These are phyloP conservation scores for Smithornis capensis DNA, from an alignment of 2,113 vertebrate species.

Conservation along the genomic window DNA sequence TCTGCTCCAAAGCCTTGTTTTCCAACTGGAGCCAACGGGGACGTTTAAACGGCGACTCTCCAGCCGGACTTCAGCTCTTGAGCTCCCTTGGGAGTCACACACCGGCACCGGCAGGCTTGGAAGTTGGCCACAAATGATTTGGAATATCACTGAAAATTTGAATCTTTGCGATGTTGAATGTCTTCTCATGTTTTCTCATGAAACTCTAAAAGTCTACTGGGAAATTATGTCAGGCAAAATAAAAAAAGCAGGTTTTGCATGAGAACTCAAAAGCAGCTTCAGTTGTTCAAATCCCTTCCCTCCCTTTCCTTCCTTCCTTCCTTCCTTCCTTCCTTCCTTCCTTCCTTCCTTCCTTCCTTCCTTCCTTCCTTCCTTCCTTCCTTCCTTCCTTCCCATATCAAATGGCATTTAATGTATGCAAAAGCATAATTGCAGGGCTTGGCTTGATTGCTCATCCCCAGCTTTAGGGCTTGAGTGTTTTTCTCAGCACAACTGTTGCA, in stretches of 20 bases:
- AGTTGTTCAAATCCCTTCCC: not conserved
- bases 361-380: not conserved
- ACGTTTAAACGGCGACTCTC: too few species aligned
- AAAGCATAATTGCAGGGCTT: not conserved
- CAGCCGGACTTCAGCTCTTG: not conserved
- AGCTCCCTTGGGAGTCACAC: not conserved
- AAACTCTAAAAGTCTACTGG: not conserved
- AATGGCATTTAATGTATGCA: not conserved
- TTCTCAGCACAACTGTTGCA: not conserved
- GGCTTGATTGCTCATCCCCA: not conserved
- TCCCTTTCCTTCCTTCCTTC: not conserved
- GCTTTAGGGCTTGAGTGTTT: not conserved
- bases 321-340: not conserved
- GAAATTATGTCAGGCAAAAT: not conserved
- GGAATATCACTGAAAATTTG: not conserved
- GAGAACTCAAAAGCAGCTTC: not conserved
- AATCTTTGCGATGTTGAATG: not conserved
- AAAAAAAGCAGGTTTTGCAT: not conserved
- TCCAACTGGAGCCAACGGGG: accelerated
- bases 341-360: not conserved
- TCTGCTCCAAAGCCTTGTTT: not conserved
- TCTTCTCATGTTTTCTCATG: accelerated
- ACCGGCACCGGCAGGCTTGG: not conserved
- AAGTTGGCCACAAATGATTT: not conserved
- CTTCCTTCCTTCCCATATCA: not conserved